A percentile compares a stretch with the other conserved stretches of the same genome.
Conservation (phyloP, 2,888 invertebrate genomes). For the Amiota communis region DNA sequence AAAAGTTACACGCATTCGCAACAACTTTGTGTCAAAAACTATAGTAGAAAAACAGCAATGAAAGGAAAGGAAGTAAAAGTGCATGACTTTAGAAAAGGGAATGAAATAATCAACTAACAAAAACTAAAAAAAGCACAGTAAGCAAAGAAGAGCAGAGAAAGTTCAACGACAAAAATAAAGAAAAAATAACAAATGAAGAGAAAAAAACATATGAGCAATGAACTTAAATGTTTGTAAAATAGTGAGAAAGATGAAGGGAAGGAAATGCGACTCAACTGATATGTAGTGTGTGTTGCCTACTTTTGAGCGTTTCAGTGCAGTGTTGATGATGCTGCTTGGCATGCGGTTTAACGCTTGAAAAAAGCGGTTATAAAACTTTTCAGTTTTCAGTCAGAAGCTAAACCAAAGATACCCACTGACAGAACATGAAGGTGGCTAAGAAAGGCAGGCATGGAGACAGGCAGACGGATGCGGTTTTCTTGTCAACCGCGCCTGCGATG, state of each 20-base stretch:
- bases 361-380: slow-evolving; percentile 35
- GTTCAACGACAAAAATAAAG: slow-evolving; percentile 1
- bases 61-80: slow-evolving; percentile 21
- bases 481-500: slow-evolving; percentile 16
- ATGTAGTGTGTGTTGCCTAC: slow-evolving; percentile 27
- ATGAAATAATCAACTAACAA: neutral
- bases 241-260: neutral
- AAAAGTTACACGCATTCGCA: slow-evolving; percentile 66
- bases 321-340: slow-evolving; percentile 34
- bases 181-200: slow-evolving; percentile 34
- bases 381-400: neutral
- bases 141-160: slow-evolving; percentile 1
- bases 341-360: slow-evolving; percentile 55
- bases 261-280: neutral
- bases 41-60: slow-evolving; percentile 29
- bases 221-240: neutral
- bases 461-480: neutral
- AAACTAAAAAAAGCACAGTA: neutral
- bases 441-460: neutral
- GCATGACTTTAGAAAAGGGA: neutral
- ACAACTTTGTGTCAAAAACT: slow-evolving; percentile 37
- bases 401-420: no score
- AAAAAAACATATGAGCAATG: slow-evolving; percentile 18
- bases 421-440: neutral
- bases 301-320: slow-evolving; percentile 42